A percentile compares a stretch with the other conserved stretches of the same genome.
Conservation (phyloP, 2,113 vertebrate genomes). For the Mastomys coucha region DNA sequence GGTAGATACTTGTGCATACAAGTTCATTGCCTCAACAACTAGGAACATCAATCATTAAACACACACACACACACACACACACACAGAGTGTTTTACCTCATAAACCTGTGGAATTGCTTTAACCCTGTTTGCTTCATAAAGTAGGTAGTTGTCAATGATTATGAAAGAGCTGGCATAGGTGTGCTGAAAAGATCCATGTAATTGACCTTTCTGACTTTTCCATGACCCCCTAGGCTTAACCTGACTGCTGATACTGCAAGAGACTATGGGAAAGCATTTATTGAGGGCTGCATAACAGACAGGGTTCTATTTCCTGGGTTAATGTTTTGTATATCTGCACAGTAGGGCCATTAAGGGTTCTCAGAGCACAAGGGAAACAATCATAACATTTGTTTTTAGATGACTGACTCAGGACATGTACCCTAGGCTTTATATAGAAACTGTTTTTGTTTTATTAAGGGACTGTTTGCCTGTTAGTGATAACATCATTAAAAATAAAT, state of each 20-base stretch:
- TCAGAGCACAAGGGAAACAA: conserved; percentile 75
- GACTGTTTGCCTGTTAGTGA: conserved; percentile 81
- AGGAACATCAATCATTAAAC: not conserved
- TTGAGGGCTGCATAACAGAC: conserved; percentile 61
- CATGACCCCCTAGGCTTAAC: conserved; percentile 51
- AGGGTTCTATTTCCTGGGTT: conserved; percentile 57
- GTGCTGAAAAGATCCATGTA: conserved; percentile 11
- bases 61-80: not conserved
- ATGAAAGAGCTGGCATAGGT: conserved; percentile 3
- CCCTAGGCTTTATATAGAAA: conserved; percentile 79
- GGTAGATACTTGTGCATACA: not conserved
- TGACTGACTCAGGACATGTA: conserved; percentile 81
- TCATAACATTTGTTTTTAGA: conserved; percentile 83
- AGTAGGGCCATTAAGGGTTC: conserved; percentile 82
- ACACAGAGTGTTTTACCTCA: not conserved
- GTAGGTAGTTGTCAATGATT: conserved; percentile 45
- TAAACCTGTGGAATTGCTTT: conserved; percentile 36
- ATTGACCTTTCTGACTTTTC: conserved; percentile 67
- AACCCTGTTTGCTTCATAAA: conserved; percentile 20
- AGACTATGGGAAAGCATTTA: conserved; percentile 73
- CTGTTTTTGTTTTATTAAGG: conserved; percentile 83
- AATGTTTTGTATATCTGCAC: conserved; percentile 68
- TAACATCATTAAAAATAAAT: conserved; percentile 83
- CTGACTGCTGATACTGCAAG: conserved; percentile 64
- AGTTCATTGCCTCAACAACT: not conserved